These are phyloP conservation scores for Epizoanthus illoricatus DNA, from an alignment of 92 coral and sea anemone species.

Conservation along the genomic window DNA sequence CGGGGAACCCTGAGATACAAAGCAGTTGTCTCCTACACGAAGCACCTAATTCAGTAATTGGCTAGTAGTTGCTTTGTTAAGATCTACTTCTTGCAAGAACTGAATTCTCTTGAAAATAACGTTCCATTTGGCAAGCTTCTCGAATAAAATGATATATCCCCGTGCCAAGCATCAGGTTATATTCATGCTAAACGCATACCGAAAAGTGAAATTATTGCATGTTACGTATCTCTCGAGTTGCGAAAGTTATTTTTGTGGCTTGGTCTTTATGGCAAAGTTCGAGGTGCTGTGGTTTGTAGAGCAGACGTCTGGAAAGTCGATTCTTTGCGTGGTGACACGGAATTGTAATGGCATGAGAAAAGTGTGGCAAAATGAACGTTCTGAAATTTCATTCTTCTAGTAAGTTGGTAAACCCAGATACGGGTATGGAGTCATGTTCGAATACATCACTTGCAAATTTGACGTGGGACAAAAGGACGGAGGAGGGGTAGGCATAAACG, in stretches of 20 bases:
- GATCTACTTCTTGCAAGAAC: background rate
- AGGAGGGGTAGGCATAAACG: constrained; percentile 53
- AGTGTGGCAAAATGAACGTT: constrained; percentile 3
- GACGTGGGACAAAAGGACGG: constrained; percentile 87
- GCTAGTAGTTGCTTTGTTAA: background rate
- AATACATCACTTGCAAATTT: constrained; percentile 86
- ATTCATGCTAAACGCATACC: background rate
- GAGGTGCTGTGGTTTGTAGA: background rate
- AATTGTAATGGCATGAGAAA: background rate
- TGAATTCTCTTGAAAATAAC: too few species aligned
- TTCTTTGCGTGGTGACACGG: background rate
- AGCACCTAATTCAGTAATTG: background rate
- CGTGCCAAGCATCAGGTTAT: too few species aligned
- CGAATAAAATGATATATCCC: too few species aligned
- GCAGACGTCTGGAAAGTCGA: constrained; percentile 29
- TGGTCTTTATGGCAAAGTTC: background rate
- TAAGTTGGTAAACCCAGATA: constrained; percentile 43
- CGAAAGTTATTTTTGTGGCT: background rate
- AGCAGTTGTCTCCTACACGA: background rate
- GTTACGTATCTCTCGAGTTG: background rate
- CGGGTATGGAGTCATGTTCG: constrained; percentile 86
- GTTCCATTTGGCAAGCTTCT: too few species aligned
- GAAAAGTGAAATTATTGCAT: background rate
- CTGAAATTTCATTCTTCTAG: background rate
- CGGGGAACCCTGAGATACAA: background rate